phyloP scores from a whole-genome alignment of 2,797 vertebrate genomes.

The Halcyon chelicuti region DNA sequence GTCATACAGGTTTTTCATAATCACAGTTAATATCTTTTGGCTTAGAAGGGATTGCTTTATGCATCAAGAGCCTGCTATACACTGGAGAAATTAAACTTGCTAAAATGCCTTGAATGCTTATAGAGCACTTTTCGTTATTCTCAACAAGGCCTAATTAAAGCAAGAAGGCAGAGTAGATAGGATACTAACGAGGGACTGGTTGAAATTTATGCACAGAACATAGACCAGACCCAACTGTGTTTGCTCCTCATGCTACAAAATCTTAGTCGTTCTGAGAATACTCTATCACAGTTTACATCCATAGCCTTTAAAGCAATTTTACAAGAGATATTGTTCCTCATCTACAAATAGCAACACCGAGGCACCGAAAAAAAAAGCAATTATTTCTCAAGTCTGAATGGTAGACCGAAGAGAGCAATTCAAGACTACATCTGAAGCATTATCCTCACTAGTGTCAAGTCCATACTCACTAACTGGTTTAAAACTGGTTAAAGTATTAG shows the following conservation, averaged over 20 bases:
- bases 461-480: not conserved
- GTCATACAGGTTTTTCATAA: not conserved
- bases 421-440: not conserved
- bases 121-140: not conserved
- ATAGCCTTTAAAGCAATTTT: not conserved
- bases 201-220: not conserved
- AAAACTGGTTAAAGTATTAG: not conserved
- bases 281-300: not conserved
- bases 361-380: not conserved
- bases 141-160: not conserved
- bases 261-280: not conserved
- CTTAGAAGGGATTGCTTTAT: not conserved
- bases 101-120: not conserved
- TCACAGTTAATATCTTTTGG: not conserved
- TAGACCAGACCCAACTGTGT: not conserved
- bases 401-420: not conserved
- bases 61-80: not conserved
- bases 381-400: not conserved
- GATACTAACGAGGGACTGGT: not conserved
- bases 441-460: not conserved
- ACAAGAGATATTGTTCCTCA: not conserved
- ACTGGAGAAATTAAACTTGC: conserved; percentile 8
- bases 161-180: not conserved
- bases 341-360: not conserved
- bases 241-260: not conserved